phyloP scores from a whole-genome alignment of 2,113 vertebrate species.

The Etia nguti region DNA sequence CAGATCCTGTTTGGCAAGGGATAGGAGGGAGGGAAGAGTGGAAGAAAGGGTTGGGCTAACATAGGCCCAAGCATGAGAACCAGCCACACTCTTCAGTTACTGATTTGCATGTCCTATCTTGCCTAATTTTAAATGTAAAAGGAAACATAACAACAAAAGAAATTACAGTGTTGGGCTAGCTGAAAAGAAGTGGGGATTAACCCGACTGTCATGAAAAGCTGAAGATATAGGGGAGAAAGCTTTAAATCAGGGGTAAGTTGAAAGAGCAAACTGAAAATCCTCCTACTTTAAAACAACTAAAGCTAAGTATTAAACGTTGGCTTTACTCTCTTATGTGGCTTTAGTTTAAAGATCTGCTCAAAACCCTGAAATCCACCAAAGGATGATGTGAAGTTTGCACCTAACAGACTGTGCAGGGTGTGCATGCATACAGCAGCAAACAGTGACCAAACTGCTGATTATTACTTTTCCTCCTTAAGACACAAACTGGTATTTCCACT shows the following conservation, averaged over 20 bases:
- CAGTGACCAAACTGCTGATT: background rate
- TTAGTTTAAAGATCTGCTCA: background rate
- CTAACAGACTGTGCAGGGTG: background rate
- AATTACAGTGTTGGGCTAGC: background rate
- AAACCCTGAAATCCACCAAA: background rate
- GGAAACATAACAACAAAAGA: slow-evolving; percentile 7
- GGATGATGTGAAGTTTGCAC: background rate
- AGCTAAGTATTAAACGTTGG: background rate
- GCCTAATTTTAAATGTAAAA: slow-evolving; percentile 43
- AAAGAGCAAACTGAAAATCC: background rate
- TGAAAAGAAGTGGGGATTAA: background rate
- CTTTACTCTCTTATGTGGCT: background rate
- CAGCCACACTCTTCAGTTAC: slow-evolving; percentile 49
- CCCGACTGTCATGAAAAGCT: background rate
- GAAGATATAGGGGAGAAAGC: background rate
- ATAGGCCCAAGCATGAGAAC: slow-evolving; percentile 64
- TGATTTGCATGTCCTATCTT: slow-evolving; percentile 70
- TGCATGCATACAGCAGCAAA: background rate
- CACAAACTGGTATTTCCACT: slow-evolving; percentile 52
- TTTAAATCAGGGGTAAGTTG: background rate
- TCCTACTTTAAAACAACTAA: background rate
- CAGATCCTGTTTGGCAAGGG: slow-evolving; percentile 75
- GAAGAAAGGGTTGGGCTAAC: slow-evolving; percentile 58
- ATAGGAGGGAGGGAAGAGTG: slow-evolving; percentile 59
- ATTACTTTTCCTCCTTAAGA: background rate